Conservation (phyloP, 2,113 vertebrate species). For the Notarius lentiginosus region DNA sequence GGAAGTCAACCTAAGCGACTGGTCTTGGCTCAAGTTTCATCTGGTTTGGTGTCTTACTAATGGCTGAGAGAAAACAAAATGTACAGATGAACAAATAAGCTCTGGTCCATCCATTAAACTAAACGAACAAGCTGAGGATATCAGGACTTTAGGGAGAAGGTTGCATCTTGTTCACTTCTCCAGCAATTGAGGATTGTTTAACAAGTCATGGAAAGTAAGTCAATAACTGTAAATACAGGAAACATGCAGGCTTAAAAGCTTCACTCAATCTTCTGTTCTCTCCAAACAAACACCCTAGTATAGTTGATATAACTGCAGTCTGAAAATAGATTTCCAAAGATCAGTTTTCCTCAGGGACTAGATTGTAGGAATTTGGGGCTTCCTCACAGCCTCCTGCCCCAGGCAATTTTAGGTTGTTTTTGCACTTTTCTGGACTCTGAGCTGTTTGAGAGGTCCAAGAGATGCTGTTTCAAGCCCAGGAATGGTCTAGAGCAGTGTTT, state of each 20-base stretch:
- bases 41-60: neutral
- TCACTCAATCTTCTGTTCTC: no score
- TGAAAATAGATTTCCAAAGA: no score
- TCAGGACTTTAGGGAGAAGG: neutral
- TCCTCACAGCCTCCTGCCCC: neutral
- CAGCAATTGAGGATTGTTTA: neutral
- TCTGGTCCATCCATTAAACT: neutral
- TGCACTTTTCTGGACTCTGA: neutral
- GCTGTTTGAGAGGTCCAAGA: neutral
- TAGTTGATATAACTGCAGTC: neutral
- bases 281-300: no score
- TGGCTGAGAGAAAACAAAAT: neutral
- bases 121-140: neutral
- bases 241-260: neutral
- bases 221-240: neutral
- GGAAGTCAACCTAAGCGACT: slow-evolving; percentile 47
- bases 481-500: neutral
- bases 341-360: no score
- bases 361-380: neutral
- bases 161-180: neutral
- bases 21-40: neutral
- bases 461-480: neutral
- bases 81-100: neutral
- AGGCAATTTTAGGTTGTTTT: neutral
- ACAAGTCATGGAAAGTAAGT: neutral